Evolutionary conservation across 2,113 vertebrate species (phyloP).

Genomic region (Rattus rattus): DNA sequence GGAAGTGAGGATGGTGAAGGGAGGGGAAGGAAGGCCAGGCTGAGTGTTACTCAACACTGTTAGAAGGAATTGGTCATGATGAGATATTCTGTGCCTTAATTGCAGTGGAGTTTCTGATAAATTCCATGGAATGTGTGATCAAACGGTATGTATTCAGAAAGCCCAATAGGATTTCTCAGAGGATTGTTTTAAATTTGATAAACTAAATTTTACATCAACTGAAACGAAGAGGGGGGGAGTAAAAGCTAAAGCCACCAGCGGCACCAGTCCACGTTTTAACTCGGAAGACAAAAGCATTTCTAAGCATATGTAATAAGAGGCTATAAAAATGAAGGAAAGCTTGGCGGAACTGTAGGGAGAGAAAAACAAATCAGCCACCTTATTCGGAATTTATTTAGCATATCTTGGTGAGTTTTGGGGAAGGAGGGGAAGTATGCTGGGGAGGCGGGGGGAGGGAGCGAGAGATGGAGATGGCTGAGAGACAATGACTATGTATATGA

Average conservation of each 20-base stretch:
- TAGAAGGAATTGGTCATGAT: background rate
- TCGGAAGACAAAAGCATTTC: conserved; percentile 20
- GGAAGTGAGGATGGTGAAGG: background rate
- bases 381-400: conserved; percentile 6
- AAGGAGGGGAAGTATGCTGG: too few species aligned
- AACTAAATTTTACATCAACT: background rate
- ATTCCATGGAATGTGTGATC: background rate
- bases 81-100: background rate
- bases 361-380: background rate
- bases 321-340: conserved; percentile 44
- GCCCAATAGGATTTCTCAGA: background rate
- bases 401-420: background rate
- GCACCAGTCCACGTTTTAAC: background rate
- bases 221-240: background rate
- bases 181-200: conserved; percentile 5
- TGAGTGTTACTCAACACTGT: background rate
- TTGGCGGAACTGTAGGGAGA: background rate
- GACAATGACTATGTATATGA: background rate
- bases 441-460: background rate
- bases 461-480: background rate
- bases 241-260: background rate
- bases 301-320: background rate
- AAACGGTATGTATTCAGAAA: background rate
- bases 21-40: background rate
- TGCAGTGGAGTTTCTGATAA: background rate